Evolutionary conservation across 1,140 invertebrate genomes (phyloP), one percentile per base, ranked within the genome.

Genomic region (Drosophila novamexicana): DNA sequence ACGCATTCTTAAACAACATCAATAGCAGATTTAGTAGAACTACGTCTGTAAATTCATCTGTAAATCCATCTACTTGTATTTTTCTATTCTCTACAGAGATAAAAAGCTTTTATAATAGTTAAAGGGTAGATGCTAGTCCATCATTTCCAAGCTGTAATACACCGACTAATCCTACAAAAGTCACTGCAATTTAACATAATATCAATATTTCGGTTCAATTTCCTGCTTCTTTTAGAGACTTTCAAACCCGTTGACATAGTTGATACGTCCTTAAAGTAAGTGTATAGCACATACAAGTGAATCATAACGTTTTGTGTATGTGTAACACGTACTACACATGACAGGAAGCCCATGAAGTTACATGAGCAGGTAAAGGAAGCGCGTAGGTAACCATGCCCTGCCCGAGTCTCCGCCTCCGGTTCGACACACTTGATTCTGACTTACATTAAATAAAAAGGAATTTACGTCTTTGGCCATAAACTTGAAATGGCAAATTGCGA

Each of bases 371-470:
- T 59, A 32, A 7, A 62, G 0, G 59, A 54, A n/a, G 7, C 49
- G 32, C 34, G 40, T 22, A 16, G 66, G 57, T 63, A 62, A 69
- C 50, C 10, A 6, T 14, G 0, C 6, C 37, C 12, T 14, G 7
- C 6, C 40, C n/a, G 8, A 3, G 1, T 9, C n/a, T n/a, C 8
- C n/a, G 5, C 6, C n/a, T 12, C 14, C 42, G 8, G 7, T 16
- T 14, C 40, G 2, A 12, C n/a, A 9, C 42, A 50, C 57, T 57
- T 52, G 59, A 63, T 40, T 64, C 71, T 75, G 67, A 81, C 79
- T 85, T 69, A 82, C 82, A 82, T 88, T 70, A 59, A 78, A 86
- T 85, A 85, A 85, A 88, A 88, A 56, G 57, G 56, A 82, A 77
- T 85, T 85, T 85, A 81, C 71, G 65, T 85, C 82, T 69, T 53